Evolutionary conservation across 2,888 invertebrate species (phyloP).

Genomic region (Synergus japonicus): DNA sequence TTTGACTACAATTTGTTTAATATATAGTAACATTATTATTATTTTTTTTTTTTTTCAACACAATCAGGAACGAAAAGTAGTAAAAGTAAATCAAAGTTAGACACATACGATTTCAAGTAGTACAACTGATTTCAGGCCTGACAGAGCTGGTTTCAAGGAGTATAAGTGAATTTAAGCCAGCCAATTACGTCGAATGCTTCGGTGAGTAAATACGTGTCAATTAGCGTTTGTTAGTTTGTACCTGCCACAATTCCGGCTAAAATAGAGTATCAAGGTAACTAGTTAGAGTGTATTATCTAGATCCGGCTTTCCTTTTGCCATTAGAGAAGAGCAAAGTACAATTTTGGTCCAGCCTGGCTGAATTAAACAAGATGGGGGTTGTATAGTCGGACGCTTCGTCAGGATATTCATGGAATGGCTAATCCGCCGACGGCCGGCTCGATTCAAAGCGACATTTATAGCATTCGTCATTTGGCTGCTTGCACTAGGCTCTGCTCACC

Average conservation of each 20-base stretch:
- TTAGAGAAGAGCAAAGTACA: constrained; percentile 34
- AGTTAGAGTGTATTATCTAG: constrained; percentile 32
- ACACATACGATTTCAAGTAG: too few relatives aligned
- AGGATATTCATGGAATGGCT: constrained; percentile 70
- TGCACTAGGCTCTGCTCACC: constrained; percentile 58
- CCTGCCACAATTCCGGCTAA: not conserved
- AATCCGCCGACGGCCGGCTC: constrained; percentile 54
- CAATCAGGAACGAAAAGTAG: not conserved
- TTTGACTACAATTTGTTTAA: too few relatives aligned
- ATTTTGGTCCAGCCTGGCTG: constrained; percentile 27
- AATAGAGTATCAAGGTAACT: constrained; percentile 35
- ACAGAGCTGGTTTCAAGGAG: not conserved
- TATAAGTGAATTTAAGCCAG: not conserved
- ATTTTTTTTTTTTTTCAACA: too few relatives aligned
- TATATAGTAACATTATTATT: too few relatives aligned
- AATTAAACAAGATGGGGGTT: constrained; percentile 20
- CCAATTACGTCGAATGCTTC: not conserved
- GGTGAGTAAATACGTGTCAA: constrained; percentile 3
- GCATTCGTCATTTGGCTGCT: constrained; percentile 67
- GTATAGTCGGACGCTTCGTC: constrained; percentile 53
- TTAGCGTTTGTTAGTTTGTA: constrained; percentile 13
- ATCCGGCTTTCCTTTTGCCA: constrained; percentile 35
- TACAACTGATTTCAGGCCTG: not conserved
- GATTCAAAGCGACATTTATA: constrained; percentile 49
- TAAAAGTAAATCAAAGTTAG: not conserved